phyloP scores from a whole-genome alignment of 2,113 vertebrate genomes.

The Hemibagrus wyckioides region DNA sequence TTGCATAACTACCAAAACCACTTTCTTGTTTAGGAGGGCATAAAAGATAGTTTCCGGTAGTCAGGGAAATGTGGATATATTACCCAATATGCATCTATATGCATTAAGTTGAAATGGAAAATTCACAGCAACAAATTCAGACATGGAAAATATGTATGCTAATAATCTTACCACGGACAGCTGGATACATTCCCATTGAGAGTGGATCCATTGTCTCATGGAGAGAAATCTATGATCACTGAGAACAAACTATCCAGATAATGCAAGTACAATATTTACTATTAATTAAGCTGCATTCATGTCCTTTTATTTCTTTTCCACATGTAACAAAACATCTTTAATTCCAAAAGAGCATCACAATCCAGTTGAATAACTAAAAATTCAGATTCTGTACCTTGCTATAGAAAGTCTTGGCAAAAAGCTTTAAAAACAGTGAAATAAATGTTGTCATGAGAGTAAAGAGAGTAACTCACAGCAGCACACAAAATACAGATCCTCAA shows the following conservation, averaged over 20 bases:
- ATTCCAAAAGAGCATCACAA: neutral
- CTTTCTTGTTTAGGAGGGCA: neutral
- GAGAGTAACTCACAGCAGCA: no score
- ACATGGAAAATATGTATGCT: neutral
- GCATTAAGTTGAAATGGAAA: neutral
- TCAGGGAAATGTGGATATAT: neutral
- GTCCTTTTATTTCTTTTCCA: neutral
- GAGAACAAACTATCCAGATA: neutral
- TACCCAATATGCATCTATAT: neutral
- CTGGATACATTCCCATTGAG: neutral
- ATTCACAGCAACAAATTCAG: neutral
- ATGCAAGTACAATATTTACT: neutral
- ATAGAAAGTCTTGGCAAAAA: no score
- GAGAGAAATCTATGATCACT: neutral
- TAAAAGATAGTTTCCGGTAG: neutral
- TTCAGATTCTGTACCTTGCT: no score
- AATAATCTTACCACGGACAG: neutral
- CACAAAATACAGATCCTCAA: no score
- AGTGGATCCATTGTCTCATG: no score
- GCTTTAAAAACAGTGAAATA: no score
- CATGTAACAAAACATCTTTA: neutral
- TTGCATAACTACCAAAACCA: neutral
- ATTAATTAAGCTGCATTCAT: conserved; percentile 4
- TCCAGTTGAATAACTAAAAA: neutral
- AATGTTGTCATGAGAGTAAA: no score